Percentiles rank a stretch among this genome's conserved stretches.
These are phyloP conservation scores for Scaptomyza pallida DNA, from an alignment of 1,140 invertebrate species.

Conservation along the genomic window DNA sequence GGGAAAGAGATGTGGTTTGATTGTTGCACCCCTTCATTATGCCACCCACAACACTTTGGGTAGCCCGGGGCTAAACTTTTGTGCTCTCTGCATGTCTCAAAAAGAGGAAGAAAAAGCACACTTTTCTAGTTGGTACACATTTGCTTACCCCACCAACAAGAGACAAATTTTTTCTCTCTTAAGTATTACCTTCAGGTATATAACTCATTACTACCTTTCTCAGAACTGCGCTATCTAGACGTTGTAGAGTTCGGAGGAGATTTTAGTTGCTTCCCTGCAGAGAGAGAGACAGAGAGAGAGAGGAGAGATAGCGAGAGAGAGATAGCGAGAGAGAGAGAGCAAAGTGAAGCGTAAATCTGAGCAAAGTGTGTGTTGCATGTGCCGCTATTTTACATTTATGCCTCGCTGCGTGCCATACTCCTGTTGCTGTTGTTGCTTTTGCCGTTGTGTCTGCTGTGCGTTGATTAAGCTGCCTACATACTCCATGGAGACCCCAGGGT, in stretches of 20 bases:
- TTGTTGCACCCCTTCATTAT: no score
- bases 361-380: slow-evolving; percentile 23
- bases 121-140: neutral
- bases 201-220: slow-evolving; percentile 49
- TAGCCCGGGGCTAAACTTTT: slow-evolving; percentile 56
- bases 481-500: neutral
- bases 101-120: slow-evolving; percentile 12
- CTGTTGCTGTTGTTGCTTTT: neutral
- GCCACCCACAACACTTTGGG: slow-evolving; percentile 25
- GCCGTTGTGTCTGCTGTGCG: slow-evolving; percentile 4
- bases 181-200: slow-evolving; percentile 47
- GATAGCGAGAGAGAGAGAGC: neutral
- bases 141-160: neutral
- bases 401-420: neutral
- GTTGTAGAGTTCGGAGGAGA: neutral
- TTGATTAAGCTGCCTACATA: slow-evolving; percentile 44
- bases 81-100: slow-evolving; percentile 5
- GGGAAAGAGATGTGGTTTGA: neutral
- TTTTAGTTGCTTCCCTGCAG: no score
- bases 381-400: slow-evolving; percentile 10
- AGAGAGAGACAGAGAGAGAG: no score
- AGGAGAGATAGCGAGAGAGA: no score
- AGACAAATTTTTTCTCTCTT: slow-evolving; percentile 25
- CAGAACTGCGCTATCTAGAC: neutral
- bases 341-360: slow-evolving; percentile 56